Base-by-base conservation (phyloP, 2,888 invertebrate genomes). In the Holacanthella duospinosa region DNA sequence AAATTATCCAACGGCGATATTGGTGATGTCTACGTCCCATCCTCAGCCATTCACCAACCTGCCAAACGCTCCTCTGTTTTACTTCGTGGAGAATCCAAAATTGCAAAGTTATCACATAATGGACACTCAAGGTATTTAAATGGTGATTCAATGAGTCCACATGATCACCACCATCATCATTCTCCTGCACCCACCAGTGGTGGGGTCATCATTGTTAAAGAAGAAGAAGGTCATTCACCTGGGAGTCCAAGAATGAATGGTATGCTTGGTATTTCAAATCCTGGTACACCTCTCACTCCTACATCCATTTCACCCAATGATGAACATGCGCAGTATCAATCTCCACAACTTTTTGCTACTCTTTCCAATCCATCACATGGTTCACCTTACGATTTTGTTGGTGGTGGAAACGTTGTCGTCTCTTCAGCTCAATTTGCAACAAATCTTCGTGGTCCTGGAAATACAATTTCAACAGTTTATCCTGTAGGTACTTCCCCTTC, bases 301-400 rank as follows among this genome's bases (percentile, higher is more conserved):
- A 62, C 58, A 3, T 63, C 67, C 6, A 64, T 66, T 6, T 65
- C 66, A 1, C 64, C 65, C 28, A 60, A 59, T 9, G 66, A 67
- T 3, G 67, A 67, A 12, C 64, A 66, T 4, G 68, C 68, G 27
- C 61, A 65, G 48, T 68, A 70, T 56, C 68, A 66, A 43, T 64
- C 69, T 48, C 70, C 68, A 19, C 68, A 68, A 58, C 63, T 68
- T 1, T 70, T 71, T 64, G 70, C 71, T 29, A 71, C 71, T 0
- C 65, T 72, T 25, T 68, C 69, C 48, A 68, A 69, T 55, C 66
- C 66, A 12, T 66, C 68, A 24, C 60, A 60, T 24, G 60, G 58
- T 19, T 48, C 66, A 12, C 55, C 66, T 19, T 71, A 68, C 48
- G 67, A 68, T 59, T 68, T 55, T 68, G 68, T 58, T 60, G 57